Base-by-base conservation (phyloP, 2,797 vertebrate genomes). In the Jordanella pulchra region DNA sequence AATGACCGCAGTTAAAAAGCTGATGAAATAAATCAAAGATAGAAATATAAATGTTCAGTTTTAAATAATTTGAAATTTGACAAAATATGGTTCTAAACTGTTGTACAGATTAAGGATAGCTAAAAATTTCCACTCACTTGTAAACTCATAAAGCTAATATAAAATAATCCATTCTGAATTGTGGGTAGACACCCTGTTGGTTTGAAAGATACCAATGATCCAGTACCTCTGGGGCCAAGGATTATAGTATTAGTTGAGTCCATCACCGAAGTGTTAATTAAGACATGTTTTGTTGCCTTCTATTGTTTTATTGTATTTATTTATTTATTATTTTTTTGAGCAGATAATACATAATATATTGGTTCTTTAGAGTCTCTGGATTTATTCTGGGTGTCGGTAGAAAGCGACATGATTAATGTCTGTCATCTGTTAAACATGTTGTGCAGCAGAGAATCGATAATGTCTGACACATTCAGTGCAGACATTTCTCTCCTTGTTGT, bases 371-470 rank as follows among this genome's bases (percentile, higher is more conserved):
- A 81, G 67, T 54, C 48, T 42, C 32, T 67, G 56, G 35, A 82
- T 83, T 87, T 53, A 75, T 66, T 74, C 63, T 4, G 21, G 17
- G 50, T 63, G 70, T 79, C 76, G 65, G 78, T 76, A 80, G 85
- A 89, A 80, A 71, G 60, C 61, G 28, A 5, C 0, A 61, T 85
- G 86, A 92, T 86, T 77, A 85, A 92, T 91, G 79, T 79, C 73
- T 69, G 73, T 86, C 79, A 86, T 86, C 85, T 85, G 70, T 86
- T 85, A 76, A 89, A 86, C 74, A 73, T 85, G 73, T 83, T 73
- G 63, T 67, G 69, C 55, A 72, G 79, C 84, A 45, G 76, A 50
- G 69, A 87, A 92, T 93, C 84, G 42, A 92, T 93, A 87, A 75
- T 28, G 75, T 47, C 76, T 79, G 88, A 88, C 79, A 79, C 72